Evolutionary conservation across 37 sponge, comb jelly and placozoan genomes (phyloP), one percentile per base, ranked within the genome.

Genomic region (Axinella damicornis): DNA sequence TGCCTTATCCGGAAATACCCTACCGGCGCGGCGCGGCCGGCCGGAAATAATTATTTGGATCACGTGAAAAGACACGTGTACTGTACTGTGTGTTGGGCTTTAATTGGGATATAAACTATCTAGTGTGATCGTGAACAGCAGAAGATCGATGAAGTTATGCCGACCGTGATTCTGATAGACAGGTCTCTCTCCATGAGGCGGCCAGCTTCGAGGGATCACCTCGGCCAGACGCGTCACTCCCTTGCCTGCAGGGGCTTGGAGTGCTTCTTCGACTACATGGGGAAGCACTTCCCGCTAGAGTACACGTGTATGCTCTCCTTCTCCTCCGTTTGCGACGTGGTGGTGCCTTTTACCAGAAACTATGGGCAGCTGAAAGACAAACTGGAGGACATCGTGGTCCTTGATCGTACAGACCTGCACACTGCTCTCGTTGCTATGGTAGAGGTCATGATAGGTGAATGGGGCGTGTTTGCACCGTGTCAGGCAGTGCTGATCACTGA

Each of bases 111-210:
- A n/a, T n/a, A n/a, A n/a, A n/a, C n/a, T n/a, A n/a, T n/a, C n/a
- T n/a, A n/a, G n/a, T n/a, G n/a, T n/a, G n/a, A n/a, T n/a, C n/a
- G n/a, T n/a, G n/a, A n/a, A n/a, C 46, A 46, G 46, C 9, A 46
- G 46, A 9, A 46, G 46, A 46, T 46, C 46, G 4, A 46, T 46
- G 46, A 46, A 61, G 4, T 61, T 65, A 96, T 96, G 96, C 96
- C 96, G n/a, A 90, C 94, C 17, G 82, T 93, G 0, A n/a, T 96
- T 12, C 73, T 96, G 19, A 46, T 96, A 41, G 96, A 96, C 74
- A 70, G 78, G 19, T 96, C 96, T 27, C 86, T 96, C 54, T 96
- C 96, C 37, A 96, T 96, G 96, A 81, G 76, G 57, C 83, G 94
- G 59, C 84, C 87, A 4, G 84, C 55, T 38, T 82, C 75, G 17